phyloP scores from a whole-genome alignment of 2,797 vertebrate species.

The Phrynocephalus forsythii region DNA sequence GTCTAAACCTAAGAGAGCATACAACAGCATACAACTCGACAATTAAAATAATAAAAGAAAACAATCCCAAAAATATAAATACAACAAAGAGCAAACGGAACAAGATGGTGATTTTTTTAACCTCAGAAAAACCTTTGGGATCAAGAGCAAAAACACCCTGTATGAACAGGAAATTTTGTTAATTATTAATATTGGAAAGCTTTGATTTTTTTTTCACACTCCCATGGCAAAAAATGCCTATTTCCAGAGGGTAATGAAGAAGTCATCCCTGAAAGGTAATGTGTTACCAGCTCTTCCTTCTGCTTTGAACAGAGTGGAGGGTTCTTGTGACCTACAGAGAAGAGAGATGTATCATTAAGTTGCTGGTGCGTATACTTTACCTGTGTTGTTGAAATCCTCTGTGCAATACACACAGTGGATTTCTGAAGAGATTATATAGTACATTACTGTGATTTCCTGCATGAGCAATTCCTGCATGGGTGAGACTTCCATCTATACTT shows the following conservation, averaged over 20 bases:
- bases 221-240: constrained; percentile 38
- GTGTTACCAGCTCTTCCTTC: constrained; percentile 51
- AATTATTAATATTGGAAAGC: not conserved
- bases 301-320: constrained; percentile 58
- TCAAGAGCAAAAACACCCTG: not conserved
- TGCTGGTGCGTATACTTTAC: constrained; percentile 54
- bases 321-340: constrained; percentile 56
- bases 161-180: constrained; percentile 23
- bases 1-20: not conserved
- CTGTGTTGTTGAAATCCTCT: constrained; percentile 49
- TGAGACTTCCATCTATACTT: not conserved
- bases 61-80: not conserved
- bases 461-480: not conserved
- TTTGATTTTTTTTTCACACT: fast-evolving
- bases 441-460: not conserved
- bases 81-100: not conserved
- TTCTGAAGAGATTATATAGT: not conserved
- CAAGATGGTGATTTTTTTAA: not conserved
- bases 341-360: constrained; percentile 50
- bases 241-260: constrained; percentile 53
- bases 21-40: not conserved
- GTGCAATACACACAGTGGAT: constrained; percentile 47
- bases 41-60: not conserved
- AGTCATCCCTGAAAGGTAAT: constrained; percentile 51
- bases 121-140: constrained; percentile 26